Evolutionary conservation across 2,888 invertebrate species (phyloP), one percentile per base, ranked within the genome.

Genomic region (Teleogryllus oceanicus): DNA sequence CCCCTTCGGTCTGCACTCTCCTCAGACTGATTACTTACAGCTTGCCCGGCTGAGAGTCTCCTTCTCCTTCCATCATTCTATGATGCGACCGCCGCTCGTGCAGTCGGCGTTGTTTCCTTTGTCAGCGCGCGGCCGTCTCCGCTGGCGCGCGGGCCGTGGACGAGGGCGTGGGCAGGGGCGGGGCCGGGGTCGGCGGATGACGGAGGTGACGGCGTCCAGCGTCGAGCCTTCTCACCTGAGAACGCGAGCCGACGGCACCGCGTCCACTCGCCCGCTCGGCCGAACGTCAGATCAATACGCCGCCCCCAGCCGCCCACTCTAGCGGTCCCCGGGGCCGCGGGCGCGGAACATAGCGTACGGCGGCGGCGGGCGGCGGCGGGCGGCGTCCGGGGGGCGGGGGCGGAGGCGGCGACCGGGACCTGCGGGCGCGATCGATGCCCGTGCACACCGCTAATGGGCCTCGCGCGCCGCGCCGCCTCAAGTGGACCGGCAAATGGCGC

Each of bases 401-500:
- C 3, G n/a, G n/a, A 62, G 62, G 16, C 8, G 16, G n/a, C 11
- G 16, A 62, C 13, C n/a, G n/a, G n/a, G n/a, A 62, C n/a, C 62
- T 62, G 62, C 37, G 37, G 37, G 37, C 37, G 37, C 37, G 37
- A 37, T 37, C 37, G 37, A 37, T 37, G 37, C 37, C 37, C 37
- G 62, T 62, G 62, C 62, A 62, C 62, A 62, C 62, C 62, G n/a
- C 62, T 62, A 62, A 62, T 62, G 62, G 62, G 16, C n/a, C 16
- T 16, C 13, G 62, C 62, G 62, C 62, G 13, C 62, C n/a, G n/a
- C 62, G n/a, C 62, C 62, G 62, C 62, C 62, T 62, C 62, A 62
- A 62, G 62, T 62, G n/a, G 62, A 62, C 16, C 62, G 62, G 62
- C 16, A 62, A 62, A 62, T 62, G 16, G n/a, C 62, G n/a, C 62